Percentiles rank a stretch among this genome's conserved stretches.
phyloP scores from a whole-genome alignment of 2,797 vertebrate species.

The Chelon labrosus region DNA sequence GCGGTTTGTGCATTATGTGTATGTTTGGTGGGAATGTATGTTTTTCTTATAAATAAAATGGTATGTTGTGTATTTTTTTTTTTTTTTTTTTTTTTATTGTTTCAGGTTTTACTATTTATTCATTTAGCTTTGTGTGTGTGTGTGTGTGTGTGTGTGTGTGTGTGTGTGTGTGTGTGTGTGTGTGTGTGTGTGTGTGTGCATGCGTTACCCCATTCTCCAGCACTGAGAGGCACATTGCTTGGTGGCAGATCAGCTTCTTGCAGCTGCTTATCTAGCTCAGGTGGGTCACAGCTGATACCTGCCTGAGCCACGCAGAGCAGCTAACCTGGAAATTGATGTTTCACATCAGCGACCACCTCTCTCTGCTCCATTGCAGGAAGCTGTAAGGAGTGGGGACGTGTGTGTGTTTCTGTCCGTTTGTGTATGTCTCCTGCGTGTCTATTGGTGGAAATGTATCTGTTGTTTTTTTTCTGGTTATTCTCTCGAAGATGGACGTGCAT shows the following conservation, averaged over 20 bases:
- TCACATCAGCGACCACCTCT: constrained; percentile 86
- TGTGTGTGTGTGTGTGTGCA: not conserved
- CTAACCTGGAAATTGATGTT: constrained; percentile 91
- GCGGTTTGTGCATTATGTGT: not conserved
- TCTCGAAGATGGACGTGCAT: constrained; percentile 30
- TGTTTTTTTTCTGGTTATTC: constrained; percentile 7
- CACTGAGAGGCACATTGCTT: constrained; percentile 61
- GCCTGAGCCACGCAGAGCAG: constrained; percentile 86
- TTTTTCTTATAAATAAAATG: constrained; percentile 8
- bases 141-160: constrained; percentile 12
- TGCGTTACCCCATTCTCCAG: constrained; percentile 46
- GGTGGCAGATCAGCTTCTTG: constrained; percentile 82
- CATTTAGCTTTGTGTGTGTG: constrained; percentile 16
- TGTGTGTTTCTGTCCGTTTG: constrained; percentile 36
- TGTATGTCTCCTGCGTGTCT: constrained; percentile 32
- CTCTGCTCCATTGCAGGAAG: constrained; percentile 75
- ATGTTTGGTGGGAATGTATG: not conserved
- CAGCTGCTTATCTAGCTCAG: constrained; percentile 88
- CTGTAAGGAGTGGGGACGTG: constrained; percentile 40
- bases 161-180: constrained; percentile 3
- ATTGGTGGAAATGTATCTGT: constrained; percentile 22
- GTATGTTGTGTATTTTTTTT: not conserved
- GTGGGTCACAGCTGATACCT: constrained; percentile 89
- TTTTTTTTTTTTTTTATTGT: constrained; percentile 17
- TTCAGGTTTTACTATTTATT: constrained; percentile 35